phyloP scores from a whole-genome alignment of 1,140 invertebrate genomes.

The Heliconius himera region DNA sequence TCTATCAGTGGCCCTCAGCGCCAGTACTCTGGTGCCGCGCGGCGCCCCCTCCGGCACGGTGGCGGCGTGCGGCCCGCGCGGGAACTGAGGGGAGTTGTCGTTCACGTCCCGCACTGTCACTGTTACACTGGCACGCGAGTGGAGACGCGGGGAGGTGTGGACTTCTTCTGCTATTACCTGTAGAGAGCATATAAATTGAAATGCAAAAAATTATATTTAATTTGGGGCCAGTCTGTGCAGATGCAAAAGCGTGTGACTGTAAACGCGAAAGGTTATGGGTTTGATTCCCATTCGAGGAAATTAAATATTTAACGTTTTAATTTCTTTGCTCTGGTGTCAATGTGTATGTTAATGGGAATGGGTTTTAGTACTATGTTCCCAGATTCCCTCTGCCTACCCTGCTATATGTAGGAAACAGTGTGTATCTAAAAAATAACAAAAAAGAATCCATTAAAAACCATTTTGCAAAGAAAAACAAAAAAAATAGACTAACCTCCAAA shows the following conservation, averaged over 20 bases:
- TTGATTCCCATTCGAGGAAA: no score
- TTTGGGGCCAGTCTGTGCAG: no score
- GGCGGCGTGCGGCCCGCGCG: constrained; percentile 87
- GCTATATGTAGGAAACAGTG: neutral
- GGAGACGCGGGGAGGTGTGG: constrained; percentile 87
- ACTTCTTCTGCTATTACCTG: constrained; percentile 92
- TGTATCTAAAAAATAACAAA: neutral
- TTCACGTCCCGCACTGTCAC: constrained; percentile 93
- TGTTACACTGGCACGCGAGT: constrained; percentile 93
- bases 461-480: neutral
- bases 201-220: neutral
- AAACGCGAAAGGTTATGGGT: no score
- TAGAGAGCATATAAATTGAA: neutral
- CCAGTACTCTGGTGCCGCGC: constrained; percentile 87
- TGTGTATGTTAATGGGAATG: no score
- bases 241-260: no score
- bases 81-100: constrained; percentile 93
- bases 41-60: constrained; percentile 88
- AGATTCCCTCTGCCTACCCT: no score
- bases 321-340: no score
- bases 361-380: no score
- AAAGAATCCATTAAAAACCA: neutral
- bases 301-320: no score
- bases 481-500: constrained; percentile 84
- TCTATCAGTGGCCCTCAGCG: constrained; percentile 90